A percentile compares a stretch with the other conserved stretches of the same genome.
Evolutionary conservation across 2,113 vertebrate genomes (phyloP).

Genomic region (Indri indri): DNA sequence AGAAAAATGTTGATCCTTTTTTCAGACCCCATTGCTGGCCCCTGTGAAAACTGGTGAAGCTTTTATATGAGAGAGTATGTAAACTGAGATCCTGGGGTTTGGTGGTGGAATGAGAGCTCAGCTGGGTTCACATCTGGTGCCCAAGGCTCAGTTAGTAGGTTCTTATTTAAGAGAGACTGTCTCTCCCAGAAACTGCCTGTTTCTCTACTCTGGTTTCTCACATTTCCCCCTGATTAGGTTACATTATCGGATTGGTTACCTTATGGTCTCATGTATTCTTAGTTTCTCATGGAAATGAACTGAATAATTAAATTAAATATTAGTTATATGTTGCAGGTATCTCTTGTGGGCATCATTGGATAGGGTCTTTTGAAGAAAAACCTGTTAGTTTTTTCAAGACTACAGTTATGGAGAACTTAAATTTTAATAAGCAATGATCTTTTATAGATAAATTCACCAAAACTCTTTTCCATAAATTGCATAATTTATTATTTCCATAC

Average conservation of each 20-base stretch:
- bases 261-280: background rate
- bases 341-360: background rate
- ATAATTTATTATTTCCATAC: background rate
- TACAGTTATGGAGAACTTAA: background rate
- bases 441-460: background rate
- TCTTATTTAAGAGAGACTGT: background rate
- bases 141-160: background rate
- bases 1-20: background rate
- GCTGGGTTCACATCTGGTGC: background rate
- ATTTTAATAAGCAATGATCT: background rate
- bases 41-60: background rate
- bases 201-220: background rate
- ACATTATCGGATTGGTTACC: background rate
- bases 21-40: background rate
- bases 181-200: background rate
- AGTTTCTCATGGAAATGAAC: background rate
- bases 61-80: background rate
- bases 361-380: background rate
- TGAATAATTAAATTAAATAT: background rate
- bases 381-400: background rate
- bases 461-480: background rate
- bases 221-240: background rate
- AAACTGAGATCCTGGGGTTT: background rate
- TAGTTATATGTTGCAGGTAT: background rate
- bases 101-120: background rate